Evolutionary conservation across 2,888 invertebrate genomes (phyloP).

Genomic region (Brachyopa scutellaris): DNA sequence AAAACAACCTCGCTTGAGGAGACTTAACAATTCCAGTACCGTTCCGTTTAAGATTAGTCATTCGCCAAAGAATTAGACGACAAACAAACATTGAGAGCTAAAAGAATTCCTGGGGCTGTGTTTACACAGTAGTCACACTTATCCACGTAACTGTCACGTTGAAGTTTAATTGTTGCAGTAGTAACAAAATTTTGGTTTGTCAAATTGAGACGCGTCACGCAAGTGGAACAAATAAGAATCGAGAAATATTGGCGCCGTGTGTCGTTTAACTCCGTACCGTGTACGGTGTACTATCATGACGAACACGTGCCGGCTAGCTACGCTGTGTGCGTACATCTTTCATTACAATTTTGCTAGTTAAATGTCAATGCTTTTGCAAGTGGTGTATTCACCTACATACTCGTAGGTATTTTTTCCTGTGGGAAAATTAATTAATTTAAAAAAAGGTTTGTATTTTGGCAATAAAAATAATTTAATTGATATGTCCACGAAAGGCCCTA

Average conservation of each 20-base stretch:
- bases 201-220: constrained; percentile 20
- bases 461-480: neutral
- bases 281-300: too few species aligned
- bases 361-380: neutral
- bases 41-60: constrained; percentile 11
- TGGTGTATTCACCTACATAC: too few species aligned
- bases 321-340: neutral
- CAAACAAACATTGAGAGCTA: neutral
- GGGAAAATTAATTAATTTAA: neutral
- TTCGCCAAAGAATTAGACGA: neutral
- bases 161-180: constrained; percentile 8
- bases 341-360: neutral
- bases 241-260: neutral
- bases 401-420: neutral
- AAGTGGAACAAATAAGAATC: constrained; percentile 5
- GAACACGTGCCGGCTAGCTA: too few species aligned
- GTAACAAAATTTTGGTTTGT: neutral
- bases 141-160: too few species aligned
- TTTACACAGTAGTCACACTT: neutral
- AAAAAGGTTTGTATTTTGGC: neutral
- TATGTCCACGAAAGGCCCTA: neutral
- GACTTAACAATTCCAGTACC: constrained; percentile 12
- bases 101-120: neutral
- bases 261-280: neutral
- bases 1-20: neutral